These are phyloP conservation scores for Gisinianus flammeolus DNA, from an alignment of 2,888 invertebrate genomes.

Conservation along the genomic window DNA sequence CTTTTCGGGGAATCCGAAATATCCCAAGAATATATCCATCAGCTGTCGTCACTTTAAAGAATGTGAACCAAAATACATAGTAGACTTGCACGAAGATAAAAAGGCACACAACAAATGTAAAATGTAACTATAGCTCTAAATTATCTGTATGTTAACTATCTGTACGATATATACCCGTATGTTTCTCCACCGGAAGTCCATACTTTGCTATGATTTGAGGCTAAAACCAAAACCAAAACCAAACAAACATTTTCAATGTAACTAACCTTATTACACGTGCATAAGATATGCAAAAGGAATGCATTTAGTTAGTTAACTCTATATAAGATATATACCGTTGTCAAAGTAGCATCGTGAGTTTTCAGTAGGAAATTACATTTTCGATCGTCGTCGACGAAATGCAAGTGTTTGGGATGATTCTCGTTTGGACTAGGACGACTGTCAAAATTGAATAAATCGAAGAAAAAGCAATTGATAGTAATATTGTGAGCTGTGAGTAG, in stretches of 20 bases:
- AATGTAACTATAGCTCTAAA: too few relatives aligned
- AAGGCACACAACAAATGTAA: too few relatives aligned
- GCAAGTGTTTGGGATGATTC: background rate
- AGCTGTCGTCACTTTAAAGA: background rate
- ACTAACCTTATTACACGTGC: background rate
- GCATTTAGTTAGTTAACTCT: background rate
- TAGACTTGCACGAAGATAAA: too few relatives aligned
- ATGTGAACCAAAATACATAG: too few relatives aligned
- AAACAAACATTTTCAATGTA: background rate
- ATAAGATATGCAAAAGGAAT: too few relatives aligned
- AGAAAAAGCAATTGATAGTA: background rate
- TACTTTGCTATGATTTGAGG: conserved; percentile 3
- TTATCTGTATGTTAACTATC: too few relatives aligned
- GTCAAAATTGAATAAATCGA: background rate
- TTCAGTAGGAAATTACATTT: background rate
- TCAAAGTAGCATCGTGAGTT: background rate
- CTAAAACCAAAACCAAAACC: background rate
- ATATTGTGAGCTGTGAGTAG: background rate
- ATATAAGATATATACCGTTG: background rate
- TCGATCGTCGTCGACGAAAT: background rate
- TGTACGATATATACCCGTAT: background rate
- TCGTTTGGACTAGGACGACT: background rate
- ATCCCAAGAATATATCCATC: conserved; percentile 29
- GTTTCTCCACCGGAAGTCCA: conserved; percentile 26
- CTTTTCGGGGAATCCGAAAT: conserved; percentile 18